Conservation (phyloP, 2,888 invertebrate species). For the Ceramica pisi region DNA sequence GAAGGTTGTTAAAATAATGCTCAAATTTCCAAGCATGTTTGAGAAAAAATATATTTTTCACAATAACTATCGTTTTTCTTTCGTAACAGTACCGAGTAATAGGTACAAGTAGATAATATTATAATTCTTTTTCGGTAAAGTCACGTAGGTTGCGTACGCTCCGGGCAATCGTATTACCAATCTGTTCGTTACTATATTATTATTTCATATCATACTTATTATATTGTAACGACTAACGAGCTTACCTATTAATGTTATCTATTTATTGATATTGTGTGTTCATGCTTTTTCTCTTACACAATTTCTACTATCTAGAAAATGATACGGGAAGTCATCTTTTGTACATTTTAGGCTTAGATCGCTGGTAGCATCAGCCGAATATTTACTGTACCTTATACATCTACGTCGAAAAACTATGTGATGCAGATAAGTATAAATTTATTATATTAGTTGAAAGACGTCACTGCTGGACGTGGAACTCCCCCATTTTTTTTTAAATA, state of each 20-base stretch:
- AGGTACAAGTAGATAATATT: background rate
- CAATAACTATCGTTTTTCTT: background rate
- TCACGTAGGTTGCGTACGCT: constrained; percentile 22
- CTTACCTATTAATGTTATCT: background rate
- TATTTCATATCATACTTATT: constrained; percentile 12
- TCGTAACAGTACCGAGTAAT: background rate
- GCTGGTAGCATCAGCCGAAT: background rate
- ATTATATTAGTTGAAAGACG: too few relatives aligned
- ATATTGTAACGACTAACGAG: background rate
- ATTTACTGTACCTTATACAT: background rate
- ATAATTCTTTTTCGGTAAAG: background rate
- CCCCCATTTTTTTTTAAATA: too few relatives aligned
- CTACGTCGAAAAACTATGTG: too few relatives aligned
- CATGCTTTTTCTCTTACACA: background rate
- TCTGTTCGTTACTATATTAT: constrained; percentile 8
- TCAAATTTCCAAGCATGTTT: too few relatives aligned
- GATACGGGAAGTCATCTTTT: background rate
- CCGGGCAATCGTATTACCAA: background rate
- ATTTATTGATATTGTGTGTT: background rate
- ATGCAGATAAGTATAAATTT: too few relatives aligned
- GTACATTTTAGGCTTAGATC: background rate
- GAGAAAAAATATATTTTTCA: too few relatives aligned
- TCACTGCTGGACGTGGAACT: too few relatives aligned
- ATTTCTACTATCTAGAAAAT: constrained; percentile 16
- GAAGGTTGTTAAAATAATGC: too few relatives aligned